Conservation (phyloP, 2,797 vertebrate species). For the Lacerta agilis region DNA sequence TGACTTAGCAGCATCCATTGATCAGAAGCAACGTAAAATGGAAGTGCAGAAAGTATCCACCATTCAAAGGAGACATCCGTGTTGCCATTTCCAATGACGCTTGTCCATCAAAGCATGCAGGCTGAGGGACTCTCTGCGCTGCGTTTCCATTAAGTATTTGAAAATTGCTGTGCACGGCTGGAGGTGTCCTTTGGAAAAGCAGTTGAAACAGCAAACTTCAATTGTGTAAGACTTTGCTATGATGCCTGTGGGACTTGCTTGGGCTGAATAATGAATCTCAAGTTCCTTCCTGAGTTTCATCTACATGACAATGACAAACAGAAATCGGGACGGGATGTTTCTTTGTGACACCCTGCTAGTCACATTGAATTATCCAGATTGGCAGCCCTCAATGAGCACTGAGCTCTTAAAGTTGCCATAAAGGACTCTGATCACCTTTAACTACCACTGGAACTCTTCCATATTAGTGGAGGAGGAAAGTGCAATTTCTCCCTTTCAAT, state of each 20-base stretch:
- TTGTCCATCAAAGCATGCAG: neutral
- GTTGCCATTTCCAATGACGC: neutral
- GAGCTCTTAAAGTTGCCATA: conserved; percentile 20
- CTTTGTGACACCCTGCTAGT: conserved; percentile 29
- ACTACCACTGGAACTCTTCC: conserved; percentile 21
- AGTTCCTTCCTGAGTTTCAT: conserved; percentile 17
- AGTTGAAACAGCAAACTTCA: conserved; percentile 13
- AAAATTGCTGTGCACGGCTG: neutral
- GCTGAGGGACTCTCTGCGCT: neutral
- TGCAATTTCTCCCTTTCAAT: conserved; percentile 25
- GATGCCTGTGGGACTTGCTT: conserved; percentile 21
- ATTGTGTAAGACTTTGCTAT: conserved; percentile 25
- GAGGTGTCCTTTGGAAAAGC: conserved; percentile 28
- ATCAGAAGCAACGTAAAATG: neutral
- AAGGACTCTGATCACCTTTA: conserved; percentile 31
- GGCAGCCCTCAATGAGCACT: neutral
- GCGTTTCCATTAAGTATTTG: conserved; percentile 17
- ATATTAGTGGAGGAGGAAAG: conserved; percentile 27
- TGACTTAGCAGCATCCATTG: neutral
- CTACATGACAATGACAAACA: conserved; percentile 40
- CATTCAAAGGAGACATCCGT: neutral
- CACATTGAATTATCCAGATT: conserved; percentile 42
- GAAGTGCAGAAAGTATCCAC: neutral
- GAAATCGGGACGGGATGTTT: conserved; percentile 36
- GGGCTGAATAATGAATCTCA: conserved; percentile 36